A percentile compares a stretch with the other conserved stretches of the same genome.
Evolutionary conservation across 2,888 invertebrate species (phyloP).

Genomic region (Lutraria lutraria): DNA sequence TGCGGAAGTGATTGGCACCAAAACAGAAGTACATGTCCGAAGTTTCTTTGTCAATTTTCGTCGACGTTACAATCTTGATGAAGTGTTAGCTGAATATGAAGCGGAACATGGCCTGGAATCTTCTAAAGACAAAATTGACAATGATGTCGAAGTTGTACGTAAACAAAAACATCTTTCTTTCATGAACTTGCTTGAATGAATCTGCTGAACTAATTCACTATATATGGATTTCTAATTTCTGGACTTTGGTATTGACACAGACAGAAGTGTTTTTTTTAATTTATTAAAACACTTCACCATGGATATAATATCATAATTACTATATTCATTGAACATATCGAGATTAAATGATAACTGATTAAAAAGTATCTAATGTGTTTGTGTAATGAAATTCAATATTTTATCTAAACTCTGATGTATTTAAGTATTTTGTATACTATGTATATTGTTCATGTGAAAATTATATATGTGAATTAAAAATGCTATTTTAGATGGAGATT

Average conservation of each 20-base stretch:
- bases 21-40: slow-evolving; percentile 96
- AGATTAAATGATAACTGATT: background rate
- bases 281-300: background rate
- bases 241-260: too few relatives aligned
- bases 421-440: background rate
- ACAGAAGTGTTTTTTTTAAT: background rate
- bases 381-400: too few relatives aligned
- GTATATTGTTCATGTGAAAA: background rate
- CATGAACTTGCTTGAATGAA: too few relatives aligned
- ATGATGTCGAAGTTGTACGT: slow-evolving; percentile 65
- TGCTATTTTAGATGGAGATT: slow-evolving; percentile 75
- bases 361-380: background rate
- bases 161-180: background rate
- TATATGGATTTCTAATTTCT: too few relatives aligned
- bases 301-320: background rate
- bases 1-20: slow-evolving; percentile 97
- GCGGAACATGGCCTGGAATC: slow-evolving; percentile 81
- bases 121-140: slow-evolving; percentile 60
- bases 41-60: slow-evolving; percentile 97
- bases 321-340: background rate
- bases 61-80: slow-evolving; percentile 94
- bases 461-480: too few relatives aligned
- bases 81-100: slow-evolving; percentile 91
- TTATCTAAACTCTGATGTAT: background rate
- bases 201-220: too few relatives aligned